Evolutionary conservation across 2,888 invertebrate genomes (phyloP), one percentile per base, ranked within the genome.

Genomic region (Selenia dentaria): DNA sequence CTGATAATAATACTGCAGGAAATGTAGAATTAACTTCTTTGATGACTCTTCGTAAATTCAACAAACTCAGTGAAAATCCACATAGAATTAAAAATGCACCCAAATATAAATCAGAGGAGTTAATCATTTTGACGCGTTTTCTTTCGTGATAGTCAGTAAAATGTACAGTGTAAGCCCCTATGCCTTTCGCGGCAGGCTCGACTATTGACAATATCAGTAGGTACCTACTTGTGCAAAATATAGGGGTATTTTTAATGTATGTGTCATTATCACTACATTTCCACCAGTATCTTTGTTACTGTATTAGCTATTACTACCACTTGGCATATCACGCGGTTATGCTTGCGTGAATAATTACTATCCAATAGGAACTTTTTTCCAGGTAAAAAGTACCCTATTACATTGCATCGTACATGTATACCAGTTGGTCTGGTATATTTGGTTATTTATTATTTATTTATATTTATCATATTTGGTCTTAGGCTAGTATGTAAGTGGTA

Each of bases 51-150:
- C 67, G 67, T 32, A 89, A 59, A 56, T 90, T 89, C 0, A 84
- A 53, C n/a, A 87, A 51, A 43, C 86, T 83, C 10, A 89, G 54
- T 2, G 57, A 55, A 48, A 89, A 83, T 6, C 90, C 88, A 48
- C 75, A 72, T 2, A 86, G 11, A 29, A 86, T 74, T 10, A 90
- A 64, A 51, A 88, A 85, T 9, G 70, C 56, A 20, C 90, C 89
- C 6, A 90, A 65, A 45, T 82, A 84, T 27, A 87, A 61, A 48
- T 90, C 89, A 2, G 70, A 58, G 1, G 74, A 64, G 36, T 68
- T 64, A 1, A 71, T 66, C 87, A 88, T 87, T 61, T 61, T 77
- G 59, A 40, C 47, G 42, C 57, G 32, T 44, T 43, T 42, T 24
- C 12, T 28, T 28, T 34, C 39, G 51, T 22, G 42, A 60, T 51